Base-by-base conservation (phyloP, 2,888 invertebrate species). In the Isotomurus palustris region DNA sequence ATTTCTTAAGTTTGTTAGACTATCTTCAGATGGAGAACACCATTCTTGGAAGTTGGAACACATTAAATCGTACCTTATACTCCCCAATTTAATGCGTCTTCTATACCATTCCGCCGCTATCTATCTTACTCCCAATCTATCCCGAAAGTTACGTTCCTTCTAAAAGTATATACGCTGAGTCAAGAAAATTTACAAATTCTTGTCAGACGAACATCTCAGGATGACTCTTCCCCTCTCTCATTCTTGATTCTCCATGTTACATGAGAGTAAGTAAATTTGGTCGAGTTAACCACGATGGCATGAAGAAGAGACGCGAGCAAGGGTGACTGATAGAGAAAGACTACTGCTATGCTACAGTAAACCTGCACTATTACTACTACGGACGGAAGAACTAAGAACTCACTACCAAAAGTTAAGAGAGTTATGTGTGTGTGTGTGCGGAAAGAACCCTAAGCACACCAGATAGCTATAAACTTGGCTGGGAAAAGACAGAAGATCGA, bases 181-280 rank as follows among this genome's bases (percentile, higher is more conserved):
- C 62, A 60, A 62, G 64, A 66, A 62, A 69, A 67, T 69, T 69
- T 69, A 69, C 67, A 67, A 67, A 69, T 69, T 69, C 69, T 64
- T 67, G 67, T 69, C 67, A 67, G 69, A 29, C 22, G 17, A 35
- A 19, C 21, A 35, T 35, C 49, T 49, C 8, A 19, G 21, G 35
- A 35, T 49, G 49, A 49, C 32, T 49, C 49, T 35, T 49, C 49
- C 22, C 49, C 49, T 35, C 22, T 29, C 21, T 35, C 32, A 6
- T 35, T n/a, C 21, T 49, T 35, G 36, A 19, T 49, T 28, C 22
- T 58, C 54, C 56, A 3, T 19, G 40, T 8, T 8, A 40, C 14
- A 12, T 8, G 6, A 24, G 24, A 43, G 43, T 43, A 43, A 43
- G 43, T 43, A 43, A 43, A 43, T 43, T 43, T 43, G 6, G 22